Evolutionary conservation across 2,888 invertebrate species (phyloP).

Genomic region (Archips xylosteana): DNA sequence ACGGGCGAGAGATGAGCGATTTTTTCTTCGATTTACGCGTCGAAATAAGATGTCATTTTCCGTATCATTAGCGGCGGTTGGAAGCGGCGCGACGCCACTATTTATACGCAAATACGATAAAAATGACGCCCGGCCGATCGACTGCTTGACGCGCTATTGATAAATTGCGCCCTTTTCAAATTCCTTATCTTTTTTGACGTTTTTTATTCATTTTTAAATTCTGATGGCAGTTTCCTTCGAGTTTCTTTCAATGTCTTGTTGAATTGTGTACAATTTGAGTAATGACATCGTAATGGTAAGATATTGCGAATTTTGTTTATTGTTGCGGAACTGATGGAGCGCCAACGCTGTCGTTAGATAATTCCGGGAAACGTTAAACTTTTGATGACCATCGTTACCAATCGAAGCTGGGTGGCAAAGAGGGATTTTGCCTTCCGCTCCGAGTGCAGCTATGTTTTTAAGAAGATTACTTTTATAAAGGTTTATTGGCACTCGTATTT

Average conservation of each 20-base stretch:
- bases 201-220: slow-evolving; percentile 61
- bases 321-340: slow-evolving; percentile 37
- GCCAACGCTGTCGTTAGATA: slow-evolving; percentile 24
- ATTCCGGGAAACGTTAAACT: slow-evolving; percentile 33
- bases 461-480: slow-evolving; percentile 46
- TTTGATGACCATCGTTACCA: slow-evolving; percentile 39
- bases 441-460: slow-evolving; percentile 39
- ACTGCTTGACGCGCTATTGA: slow-evolving; percentile 84
- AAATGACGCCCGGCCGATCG: slow-evolving; percentile 83
- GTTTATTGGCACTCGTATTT: slow-evolving; percentile 55
- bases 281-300: slow-evolving; percentile 49
- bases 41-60: slow-evolving; percentile 87
- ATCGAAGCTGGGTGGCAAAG: slow-evolving; percentile 21
- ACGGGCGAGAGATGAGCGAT: slow-evolving; percentile 83
- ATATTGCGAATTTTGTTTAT: slow-evolving; percentile 43
- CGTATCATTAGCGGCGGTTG: slow-evolving; percentile 84
- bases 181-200: slow-evolving; percentile 66
- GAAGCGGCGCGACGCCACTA: slow-evolving; percentile 80
- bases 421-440: slow-evolving; percentile 31
- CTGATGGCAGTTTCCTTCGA: slow-evolving; percentile 56
- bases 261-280: slow-evolving; percentile 56
- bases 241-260: slow-evolving; percentile 57
- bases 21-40: slow-evolving; percentile 85
- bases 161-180: slow-evolving; percentile 82
- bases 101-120: slow-evolving; percentile 86